These are phyloP conservation scores for Delichon dasypus DNA, from an alignment of 2,797 vertebrate genomes.

Conservation along the genomic window DNA sequence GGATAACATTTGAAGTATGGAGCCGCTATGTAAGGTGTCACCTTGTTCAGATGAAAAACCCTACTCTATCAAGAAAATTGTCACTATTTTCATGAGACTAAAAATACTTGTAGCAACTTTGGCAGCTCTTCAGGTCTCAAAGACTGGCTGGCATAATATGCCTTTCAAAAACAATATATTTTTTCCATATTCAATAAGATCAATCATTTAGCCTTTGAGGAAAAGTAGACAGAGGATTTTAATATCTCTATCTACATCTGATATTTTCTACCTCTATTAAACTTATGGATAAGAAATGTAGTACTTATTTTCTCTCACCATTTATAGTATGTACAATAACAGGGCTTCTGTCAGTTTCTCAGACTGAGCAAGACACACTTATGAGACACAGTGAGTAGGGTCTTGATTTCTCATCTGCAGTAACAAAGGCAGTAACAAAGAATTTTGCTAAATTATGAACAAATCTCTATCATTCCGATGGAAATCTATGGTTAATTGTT, in stretches of 20 bases:
- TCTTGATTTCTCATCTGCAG: not conserved
- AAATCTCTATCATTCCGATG: not conserved
- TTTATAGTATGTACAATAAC: not conserved
- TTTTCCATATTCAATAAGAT: not conserved
- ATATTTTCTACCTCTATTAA: not conserved
- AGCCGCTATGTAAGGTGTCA: not conserved
- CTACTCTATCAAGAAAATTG: not conserved
- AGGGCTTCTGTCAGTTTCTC: not conserved
- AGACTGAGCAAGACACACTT: not conserved
- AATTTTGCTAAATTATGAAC: not conserved
- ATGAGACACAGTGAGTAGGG: not conserved
- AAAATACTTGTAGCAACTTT: not conserved
- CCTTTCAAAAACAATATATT: not conserved
- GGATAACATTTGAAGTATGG: not conserved
- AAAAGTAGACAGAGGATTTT: not conserved
- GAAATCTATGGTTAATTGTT: not conserved
- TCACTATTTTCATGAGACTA: not conserved
- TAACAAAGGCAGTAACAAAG: not conserved
- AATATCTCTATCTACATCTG: not conserved
- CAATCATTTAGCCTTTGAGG: not conserved
- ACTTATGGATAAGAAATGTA: not conserved
- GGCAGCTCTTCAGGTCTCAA: not conserved
- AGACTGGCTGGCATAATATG: not conserved
- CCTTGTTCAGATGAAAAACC: not conserved
- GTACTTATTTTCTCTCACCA: not conserved